These are phyloP conservation scores for Albula goreensis DNA, from an alignment of 2,113 vertebrate species.

Conservation along the genomic window DNA sequence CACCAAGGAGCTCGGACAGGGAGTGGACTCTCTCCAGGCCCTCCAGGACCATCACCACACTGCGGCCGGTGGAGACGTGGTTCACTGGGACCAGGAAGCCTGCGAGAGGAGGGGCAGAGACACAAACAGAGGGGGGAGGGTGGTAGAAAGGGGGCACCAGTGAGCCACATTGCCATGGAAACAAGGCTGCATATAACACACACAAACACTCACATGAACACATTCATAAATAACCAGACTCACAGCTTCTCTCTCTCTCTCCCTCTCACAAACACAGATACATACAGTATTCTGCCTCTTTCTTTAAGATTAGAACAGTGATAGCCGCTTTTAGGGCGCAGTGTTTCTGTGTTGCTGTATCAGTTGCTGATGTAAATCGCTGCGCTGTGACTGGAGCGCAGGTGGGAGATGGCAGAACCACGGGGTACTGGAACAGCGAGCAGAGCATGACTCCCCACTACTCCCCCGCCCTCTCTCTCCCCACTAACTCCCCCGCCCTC, in stretches of 20 bases:
- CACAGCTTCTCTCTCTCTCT: no score
- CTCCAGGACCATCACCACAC: slow-evolving; percentile 82
- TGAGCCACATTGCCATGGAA: background rate
- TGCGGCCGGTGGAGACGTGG: slow-evolving; percentile 63
- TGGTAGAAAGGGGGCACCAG: background rate
- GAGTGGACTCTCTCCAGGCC: slow-evolving; percentile 84
- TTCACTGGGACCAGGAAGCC: slow-evolving; percentile 83
- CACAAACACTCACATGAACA: background rate
- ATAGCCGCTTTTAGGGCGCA: no score
- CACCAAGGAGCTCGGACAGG: slow-evolving; percentile 82
- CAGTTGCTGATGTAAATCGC: no score
- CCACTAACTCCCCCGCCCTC: background rate
- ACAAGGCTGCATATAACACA: background rate
- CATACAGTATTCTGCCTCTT: no score
- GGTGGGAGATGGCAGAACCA: background rate
- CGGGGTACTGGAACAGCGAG: background rate
- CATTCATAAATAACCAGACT: background rate
- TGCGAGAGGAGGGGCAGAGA: slow-evolving; percentile 43
- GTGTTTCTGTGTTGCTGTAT: no score
- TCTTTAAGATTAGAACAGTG: no score
- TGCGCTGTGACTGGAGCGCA: no score
- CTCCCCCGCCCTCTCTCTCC: background rate
- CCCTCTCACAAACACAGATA: no score
- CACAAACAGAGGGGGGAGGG: background rate
- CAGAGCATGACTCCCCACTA: no score